Base-by-base conservation (phyloP, 2,797 vertebrate species). In the Gymnothorax reevesii region DNA sequence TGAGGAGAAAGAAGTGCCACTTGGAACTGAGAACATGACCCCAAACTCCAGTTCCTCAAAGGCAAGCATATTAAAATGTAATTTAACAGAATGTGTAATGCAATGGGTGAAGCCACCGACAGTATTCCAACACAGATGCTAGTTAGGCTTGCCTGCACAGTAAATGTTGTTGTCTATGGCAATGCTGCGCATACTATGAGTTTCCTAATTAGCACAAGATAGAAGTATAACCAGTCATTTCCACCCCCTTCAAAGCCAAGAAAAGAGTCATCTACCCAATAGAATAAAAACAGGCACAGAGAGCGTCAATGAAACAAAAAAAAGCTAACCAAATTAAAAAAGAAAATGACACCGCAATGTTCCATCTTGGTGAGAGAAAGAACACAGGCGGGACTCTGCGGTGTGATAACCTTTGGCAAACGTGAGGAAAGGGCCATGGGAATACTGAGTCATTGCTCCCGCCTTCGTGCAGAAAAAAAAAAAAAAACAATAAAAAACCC, bases 401-500 rank as follows among this genome's bases (percentile, higher is more conserved):
- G 71, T 75, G 71, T 1, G 27, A 8, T 77, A n/a, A 80, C 77
- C 77, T 80, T 80, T 55, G 77, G 77, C 17, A 55, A 79, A 42
- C 27, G 33, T 27, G 10, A 6, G 33, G 71, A 4, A 42, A 6
- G 25, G 13, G 42, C 77, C 8, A 22, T 22, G 54, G 75, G 33
- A 80, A 80, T 9, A 80, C 77, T 80, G 77, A 80, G 77, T 80
- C 77, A 80, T 52, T 22, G 22, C 49, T n/a, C 49, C 25, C 75
- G 42, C 13, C 75, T 49, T 22, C 49, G 15, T 25, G 2, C 71
- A 13, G 22, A 27, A 12, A 25, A 69, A 69, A 66, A 69, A 69
- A 66, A n/a, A n/a, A 25, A 42, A 3, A 5, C 71, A 42, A 42
- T 6, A n/a, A 25, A 42, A 3, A 5, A 25, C 27, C 7, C 69